These are phyloP conservation scores for Phalacrocorax brasilianus DNA, from an alignment of 2,113 vertebrate genomes.

Conservation along the genomic window DNA sequence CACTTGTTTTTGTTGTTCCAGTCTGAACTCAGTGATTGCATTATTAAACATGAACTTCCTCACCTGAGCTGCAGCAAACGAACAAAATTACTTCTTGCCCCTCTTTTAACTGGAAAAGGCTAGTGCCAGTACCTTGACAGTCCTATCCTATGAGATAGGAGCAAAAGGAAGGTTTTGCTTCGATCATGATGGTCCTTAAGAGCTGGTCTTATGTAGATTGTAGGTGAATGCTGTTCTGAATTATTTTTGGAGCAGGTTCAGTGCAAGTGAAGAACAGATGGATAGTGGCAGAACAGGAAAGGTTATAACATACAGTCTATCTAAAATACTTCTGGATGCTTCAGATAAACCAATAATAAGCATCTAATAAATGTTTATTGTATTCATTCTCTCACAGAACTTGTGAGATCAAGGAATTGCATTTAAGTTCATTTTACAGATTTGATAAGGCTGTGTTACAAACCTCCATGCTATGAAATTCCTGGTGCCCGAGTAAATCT, in stretches of 20 bases:
- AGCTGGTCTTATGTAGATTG: background rate
- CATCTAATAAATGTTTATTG: background rate
- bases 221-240: background rate
- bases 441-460: background rate
- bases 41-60: conserved; percentile 22
- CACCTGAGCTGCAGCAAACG: background rate
- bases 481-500: background rate
- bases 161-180: background rate
- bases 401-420: background rate
- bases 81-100: background rate
- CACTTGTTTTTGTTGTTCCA: conserved; percentile 27
- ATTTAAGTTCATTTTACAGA: background rate
- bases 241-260: background rate
- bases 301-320: background rate
- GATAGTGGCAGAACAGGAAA: background rate
- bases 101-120: background rate
- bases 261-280: background rate
- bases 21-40: background rate
- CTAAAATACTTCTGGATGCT: background rate
- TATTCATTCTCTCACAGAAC: background rate
- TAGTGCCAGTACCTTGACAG: background rate
- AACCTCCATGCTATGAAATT: background rate
- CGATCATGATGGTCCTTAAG: background rate
- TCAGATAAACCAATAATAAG: background rate
- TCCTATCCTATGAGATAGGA: background rate